phyloP scores from a whole-genome alignment of 2,113 vertebrate genomes.

The Actenoides lindsayi region DNA sequence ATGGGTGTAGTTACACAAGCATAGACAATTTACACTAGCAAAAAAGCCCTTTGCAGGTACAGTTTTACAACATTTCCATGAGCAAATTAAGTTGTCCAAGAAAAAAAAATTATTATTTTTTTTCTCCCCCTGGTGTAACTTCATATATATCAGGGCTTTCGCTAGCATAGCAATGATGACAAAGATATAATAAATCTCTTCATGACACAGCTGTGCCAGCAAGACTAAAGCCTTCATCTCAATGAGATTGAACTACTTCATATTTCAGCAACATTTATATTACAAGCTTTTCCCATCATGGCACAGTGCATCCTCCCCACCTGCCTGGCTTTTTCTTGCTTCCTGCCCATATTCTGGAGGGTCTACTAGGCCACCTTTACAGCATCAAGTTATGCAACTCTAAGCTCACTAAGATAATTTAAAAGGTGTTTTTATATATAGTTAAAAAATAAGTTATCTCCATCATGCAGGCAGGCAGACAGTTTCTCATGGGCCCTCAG shows the following conservation, averaged over 20 bases:
- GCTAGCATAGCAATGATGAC: not conserved
- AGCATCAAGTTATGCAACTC: not conserved
- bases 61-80: not conserved
- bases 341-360: not conserved
- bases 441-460: not conserved
- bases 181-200: constrained; percentile 8
- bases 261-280: constrained; percentile 13
- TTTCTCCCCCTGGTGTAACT: not conserved
- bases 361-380: not conserved
- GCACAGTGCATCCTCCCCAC: not conserved
- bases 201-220: not conserved
- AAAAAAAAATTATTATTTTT: not conserved
- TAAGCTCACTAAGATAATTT: not conserved
- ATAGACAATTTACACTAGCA: not conserved
- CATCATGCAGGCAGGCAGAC: not conserved
- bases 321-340: not conserved
- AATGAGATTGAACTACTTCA: not conserved
- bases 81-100: not conserved
- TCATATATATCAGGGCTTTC: not conserved
- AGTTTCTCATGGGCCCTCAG: not conserved
- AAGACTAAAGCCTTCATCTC: constrained; percentile 3
- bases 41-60: not conserved
- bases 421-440: not conserved
- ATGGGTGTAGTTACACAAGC: not conserved
- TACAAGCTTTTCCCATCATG: not conserved